These are phyloP conservation scores for Ceyx cyanopectus DNA, from an alignment of 2,113 vertebrate genomes.

Conservation along the genomic window DNA sequence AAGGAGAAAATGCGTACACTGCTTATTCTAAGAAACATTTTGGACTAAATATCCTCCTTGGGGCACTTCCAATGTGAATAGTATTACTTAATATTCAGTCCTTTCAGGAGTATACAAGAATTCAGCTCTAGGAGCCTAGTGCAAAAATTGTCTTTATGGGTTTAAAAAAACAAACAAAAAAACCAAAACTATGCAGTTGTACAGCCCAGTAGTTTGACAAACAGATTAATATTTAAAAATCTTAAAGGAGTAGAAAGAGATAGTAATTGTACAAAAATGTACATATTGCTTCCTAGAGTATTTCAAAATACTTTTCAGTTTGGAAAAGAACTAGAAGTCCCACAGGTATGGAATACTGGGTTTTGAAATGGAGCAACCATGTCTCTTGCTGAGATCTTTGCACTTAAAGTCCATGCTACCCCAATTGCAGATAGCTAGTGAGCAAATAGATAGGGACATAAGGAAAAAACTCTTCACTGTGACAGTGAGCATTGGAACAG, in stretches of 20 bases:
- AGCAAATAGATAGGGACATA: background rate
- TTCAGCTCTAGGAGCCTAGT: background rate
- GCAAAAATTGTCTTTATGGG: background rate
- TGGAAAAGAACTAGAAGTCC: background rate
- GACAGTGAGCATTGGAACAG: background rate
- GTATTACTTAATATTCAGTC: background rate
- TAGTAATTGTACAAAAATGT: background rate
- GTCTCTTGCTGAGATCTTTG: background rate
- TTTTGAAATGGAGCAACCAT: background rate
- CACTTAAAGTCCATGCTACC: background rate
- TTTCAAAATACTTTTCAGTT: background rate
- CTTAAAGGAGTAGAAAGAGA: background rate
- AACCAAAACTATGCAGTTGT: background rate
- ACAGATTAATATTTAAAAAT: background rate
- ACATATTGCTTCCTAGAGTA: background rate
- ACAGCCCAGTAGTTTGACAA: background rate
- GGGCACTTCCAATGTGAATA: background rate
- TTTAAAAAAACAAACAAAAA: background rate
- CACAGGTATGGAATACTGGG: background rate
- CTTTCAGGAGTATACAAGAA: background rate
- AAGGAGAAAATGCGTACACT: background rate
- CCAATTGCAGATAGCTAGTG: fast-evolving
- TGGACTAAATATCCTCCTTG: background rate
- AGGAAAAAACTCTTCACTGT: background rate
- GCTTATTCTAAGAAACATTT: background rate